phyloP scores from a whole-genome alignment of 2,888 invertebrate genomes.

The Acanthoscelides obtectus region DNA sequence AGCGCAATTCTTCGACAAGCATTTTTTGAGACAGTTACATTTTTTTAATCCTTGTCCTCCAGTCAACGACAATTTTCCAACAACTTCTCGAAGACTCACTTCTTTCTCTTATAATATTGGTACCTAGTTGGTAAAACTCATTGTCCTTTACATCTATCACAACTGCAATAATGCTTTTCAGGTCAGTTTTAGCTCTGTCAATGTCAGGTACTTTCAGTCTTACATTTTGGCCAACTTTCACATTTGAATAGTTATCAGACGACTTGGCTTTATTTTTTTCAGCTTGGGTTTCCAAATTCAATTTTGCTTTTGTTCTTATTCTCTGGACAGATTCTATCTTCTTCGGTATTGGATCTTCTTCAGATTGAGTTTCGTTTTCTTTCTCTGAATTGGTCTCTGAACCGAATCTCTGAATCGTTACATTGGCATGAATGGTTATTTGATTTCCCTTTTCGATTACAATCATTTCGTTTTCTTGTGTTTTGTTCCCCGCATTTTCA shows the following conservation, averaged over 20 bases:
- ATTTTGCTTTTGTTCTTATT: conserved; percentile 15
- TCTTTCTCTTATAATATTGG: too few relatives aligned
- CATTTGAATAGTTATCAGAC: conserved; percentile 19
- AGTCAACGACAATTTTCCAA: too few relatives aligned
- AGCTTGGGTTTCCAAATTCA: conserved; percentile 15
- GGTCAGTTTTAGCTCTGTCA: conserved; percentile 25
- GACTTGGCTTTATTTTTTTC: conserved; percentile 18
- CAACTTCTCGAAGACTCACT: too few relatives aligned
- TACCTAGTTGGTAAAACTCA: conserved; percentile 17
- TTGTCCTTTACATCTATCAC: conserved; percentile 15
- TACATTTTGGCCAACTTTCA: conserved; percentile 25
- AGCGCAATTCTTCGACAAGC: too few relatives aligned
- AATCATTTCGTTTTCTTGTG: neutral
- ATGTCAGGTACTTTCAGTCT: conserved; percentile 26
- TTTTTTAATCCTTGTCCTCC: too few relatives aligned
- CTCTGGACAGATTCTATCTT: neutral
- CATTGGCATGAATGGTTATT: neutral
- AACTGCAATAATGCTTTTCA: conserved; percentile 14
- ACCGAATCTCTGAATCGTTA: neutral
- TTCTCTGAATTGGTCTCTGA: neutral
- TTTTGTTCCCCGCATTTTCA: neutral
- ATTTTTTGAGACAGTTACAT: too few relatives aligned
- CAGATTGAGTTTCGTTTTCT: neutral
- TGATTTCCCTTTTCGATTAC: neutral
- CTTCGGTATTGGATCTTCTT: neutral